Evolutionary conservation across 2,113 vertebrate species (phyloP).

Genomic region (Oncorhynchus mykiss): DNA sequence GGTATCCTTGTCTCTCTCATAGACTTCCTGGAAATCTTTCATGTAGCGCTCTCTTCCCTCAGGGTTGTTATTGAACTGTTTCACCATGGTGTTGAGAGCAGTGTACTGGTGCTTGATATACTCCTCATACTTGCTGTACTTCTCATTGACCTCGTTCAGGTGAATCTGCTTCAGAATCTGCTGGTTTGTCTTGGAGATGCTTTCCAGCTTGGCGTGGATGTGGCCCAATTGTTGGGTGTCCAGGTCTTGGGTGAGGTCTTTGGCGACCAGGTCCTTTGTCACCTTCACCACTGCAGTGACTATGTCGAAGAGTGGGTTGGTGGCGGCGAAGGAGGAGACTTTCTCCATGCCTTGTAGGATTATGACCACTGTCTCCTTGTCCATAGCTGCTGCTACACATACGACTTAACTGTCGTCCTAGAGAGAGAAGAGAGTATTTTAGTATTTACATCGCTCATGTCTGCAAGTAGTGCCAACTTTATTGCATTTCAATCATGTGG

Average conservation of each 20-base stretch:
- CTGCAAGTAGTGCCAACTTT: background rate
- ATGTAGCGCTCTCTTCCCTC: background rate
- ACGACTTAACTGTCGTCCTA: slow-evolving; percentile 1
- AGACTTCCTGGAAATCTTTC: slow-evolving; percentile 9
- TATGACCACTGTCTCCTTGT: background rate
- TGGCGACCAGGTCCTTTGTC: background rate
- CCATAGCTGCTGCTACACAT: background rate
- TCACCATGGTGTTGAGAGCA: slow-evolving; percentile 11
- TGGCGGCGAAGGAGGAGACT: background rate
- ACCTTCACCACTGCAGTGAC: slow-evolving; percentile 2
- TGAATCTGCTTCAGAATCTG: background rate
- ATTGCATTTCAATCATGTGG: background rate
- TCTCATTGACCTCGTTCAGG: slow-evolving; percentile 18
- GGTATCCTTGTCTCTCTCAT: slow-evolving; percentile 18
- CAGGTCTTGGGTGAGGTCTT: too few species aligned
- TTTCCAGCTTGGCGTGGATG: too few species aligned
- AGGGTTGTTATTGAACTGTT: background rate
- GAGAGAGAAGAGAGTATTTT: slow-evolving; percentile 1
- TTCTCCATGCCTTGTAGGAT: background rate
- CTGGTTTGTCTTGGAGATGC: slow-evolving; percentile 3
- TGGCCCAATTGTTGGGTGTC: too few species aligned
- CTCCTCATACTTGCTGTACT: slow-evolving; percentile 5
- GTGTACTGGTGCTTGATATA: slow-evolving; percentile 18
- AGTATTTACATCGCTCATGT: too few species aligned
- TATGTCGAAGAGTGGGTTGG: slow-evolving; percentile 6